phyloP scores from a whole-genome alignment of 2,888 invertebrate species.

The Caenorhabditis wallacei region DNA sequence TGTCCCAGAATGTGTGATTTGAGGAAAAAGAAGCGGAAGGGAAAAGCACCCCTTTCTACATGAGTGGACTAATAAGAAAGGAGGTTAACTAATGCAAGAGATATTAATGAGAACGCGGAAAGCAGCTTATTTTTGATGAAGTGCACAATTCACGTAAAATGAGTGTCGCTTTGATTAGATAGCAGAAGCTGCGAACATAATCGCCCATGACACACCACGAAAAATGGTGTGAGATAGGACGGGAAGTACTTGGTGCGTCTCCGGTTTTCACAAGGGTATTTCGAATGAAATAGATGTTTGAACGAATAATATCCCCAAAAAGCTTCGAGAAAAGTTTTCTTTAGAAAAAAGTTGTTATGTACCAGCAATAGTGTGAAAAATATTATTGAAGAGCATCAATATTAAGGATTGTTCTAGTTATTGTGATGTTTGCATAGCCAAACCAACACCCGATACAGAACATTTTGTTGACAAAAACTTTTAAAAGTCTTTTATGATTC shows the following conservation, averaged over 20 bases:
- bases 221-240: slow-evolving; percentile 35
- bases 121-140: neutral
- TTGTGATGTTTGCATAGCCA: neutral
- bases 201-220: slow-evolving; percentile 1
- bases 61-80: slow-evolving; percentile 32
- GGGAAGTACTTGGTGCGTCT: slow-evolving; percentile 22
- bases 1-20: slow-evolving; percentile 44
- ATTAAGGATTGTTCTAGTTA: neutral
- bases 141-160: slow-evolving; percentile 9
- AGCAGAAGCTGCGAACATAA: slow-evolving; percentile 14
- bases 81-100: slow-evolving; percentile 5
- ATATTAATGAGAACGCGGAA: slow-evolving; percentile 17
- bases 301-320: neutral
- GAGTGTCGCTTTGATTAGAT: neutral
- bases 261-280: neutral
- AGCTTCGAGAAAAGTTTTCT: neutral
- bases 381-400: neutral
- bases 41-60: neutral
- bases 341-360: neutral
- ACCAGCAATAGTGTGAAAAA: neutral
- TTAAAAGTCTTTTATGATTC: slow-evolving; percentile 23
- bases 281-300: neutral
- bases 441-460: neutral
- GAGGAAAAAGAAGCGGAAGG: neutral
- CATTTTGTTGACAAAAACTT: slow-evolving; percentile 13